Evolutionary conservation across 2,113 vertebrate species (phyloP).

Genomic region (Pseudorectes ferrugineus): DNA sequence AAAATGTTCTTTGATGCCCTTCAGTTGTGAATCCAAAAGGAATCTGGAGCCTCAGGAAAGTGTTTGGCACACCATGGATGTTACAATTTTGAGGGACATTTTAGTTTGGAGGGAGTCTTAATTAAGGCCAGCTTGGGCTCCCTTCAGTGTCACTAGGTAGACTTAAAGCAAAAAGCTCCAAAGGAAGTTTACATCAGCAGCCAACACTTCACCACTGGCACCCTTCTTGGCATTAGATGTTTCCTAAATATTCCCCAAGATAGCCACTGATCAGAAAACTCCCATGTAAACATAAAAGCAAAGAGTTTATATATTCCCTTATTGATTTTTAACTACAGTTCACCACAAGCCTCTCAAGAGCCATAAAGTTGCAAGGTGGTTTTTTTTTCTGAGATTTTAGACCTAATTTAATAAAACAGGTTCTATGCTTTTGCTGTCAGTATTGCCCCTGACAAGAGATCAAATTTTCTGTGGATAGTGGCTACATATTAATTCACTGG

Average conservation of each 20-base stretch:
- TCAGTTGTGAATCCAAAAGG: neutral
- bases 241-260: neutral
- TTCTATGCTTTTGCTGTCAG: neutral
- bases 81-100: neutral
- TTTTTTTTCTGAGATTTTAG: neutral
- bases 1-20: neutral
- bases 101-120: neutral
- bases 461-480: neutral
- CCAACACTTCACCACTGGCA: neutral
- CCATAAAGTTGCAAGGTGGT: neutral
- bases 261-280: neutral
- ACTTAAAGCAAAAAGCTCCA: neutral
- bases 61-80: neutral
- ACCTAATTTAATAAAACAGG: neutral
- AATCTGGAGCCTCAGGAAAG: neutral
- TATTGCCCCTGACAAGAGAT: neutral
- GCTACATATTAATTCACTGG: neutral
- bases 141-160: neutral
- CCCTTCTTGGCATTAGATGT: neutral
- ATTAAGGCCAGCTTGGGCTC: neutral
- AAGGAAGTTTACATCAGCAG: neutral
- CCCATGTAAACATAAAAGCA: neutral
- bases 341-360: neutral
- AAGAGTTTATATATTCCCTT: neutral
- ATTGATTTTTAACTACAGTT: neutral